These are phyloP conservation scores for Indri indri DNA, from an alignment of 2,113 vertebrate genomes.

Conservation along the genomic window DNA sequence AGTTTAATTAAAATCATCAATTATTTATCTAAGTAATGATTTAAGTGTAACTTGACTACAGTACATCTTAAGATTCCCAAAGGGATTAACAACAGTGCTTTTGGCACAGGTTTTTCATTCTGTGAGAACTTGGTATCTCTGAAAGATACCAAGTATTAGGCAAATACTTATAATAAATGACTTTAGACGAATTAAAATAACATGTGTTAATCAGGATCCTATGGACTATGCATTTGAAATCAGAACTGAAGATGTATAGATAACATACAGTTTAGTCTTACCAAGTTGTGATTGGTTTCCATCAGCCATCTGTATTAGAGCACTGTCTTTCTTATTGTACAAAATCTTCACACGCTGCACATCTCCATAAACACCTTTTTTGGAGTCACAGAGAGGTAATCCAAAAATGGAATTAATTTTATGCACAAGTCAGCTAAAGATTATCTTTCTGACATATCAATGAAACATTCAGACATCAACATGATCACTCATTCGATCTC, in stretches of 20 bases:
- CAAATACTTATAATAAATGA: background rate
- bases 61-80: slow-evolving; percentile 4
- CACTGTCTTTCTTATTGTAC: slow-evolving; percentile 99
- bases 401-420: slow-evolving; percentile 88
- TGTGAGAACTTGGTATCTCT: background rate
- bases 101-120: background rate
- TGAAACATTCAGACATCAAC: slow-evolving; percentile 90
- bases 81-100: background rate
- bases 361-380: slow-evolving; percentile 97
- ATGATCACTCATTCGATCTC: slow-evolving; percentile 86
- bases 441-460: slow-evolving; percentile 86
- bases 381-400: slow-evolving; percentile 89
- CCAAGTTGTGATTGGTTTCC: slow-evolving; percentile 97
- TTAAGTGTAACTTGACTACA: background rate
- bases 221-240: background rate
- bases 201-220: background rate
- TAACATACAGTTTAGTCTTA: slow-evolving; percentile 84
- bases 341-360: slow-evolving; percentile 99
- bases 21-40: background rate
- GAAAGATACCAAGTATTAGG: background rate
- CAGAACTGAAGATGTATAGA: background rate
- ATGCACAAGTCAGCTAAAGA: slow-evolving; percentile 82
- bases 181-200: background rate
- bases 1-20: background rate
- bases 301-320: slow-evolving; percentile 98